Percentiles rank a stretch among this genome's conserved stretches.
Evolutionary conservation across 2,797 vertebrate genomes (phyloP).

Genomic region (Chaenodraco wilsoni): DNA sequence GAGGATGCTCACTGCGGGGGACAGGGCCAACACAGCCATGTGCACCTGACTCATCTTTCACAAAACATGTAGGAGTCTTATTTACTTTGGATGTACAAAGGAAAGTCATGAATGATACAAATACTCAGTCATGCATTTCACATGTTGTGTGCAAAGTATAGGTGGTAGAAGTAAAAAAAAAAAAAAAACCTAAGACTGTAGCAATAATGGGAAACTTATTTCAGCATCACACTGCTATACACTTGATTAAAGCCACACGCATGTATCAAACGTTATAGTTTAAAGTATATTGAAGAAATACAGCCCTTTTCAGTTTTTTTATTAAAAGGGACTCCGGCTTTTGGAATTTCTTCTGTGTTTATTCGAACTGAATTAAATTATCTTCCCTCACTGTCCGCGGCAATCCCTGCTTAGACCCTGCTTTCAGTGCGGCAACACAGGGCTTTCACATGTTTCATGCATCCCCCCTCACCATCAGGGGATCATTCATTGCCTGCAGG

Average conservation of each 20-base stretch:
- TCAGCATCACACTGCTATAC: background rate
- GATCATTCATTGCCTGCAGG: slow-evolving; percentile 14
- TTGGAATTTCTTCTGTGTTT: slow-evolving; percentile 17
- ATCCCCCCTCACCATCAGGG: background rate
- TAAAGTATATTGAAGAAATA: background rate
- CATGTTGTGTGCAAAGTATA: slow-evolving; percentile 1
- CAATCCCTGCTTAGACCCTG: slow-evolving; percentile 36
- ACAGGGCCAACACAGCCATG: background rate
- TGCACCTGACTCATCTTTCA: background rate
- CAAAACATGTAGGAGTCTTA: slow-evolving; percentile 4
- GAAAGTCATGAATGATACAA: background rate
- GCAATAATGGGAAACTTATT: slow-evolving; percentile 7
- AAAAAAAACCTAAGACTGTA: background rate
- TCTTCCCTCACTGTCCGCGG: slow-evolving; percentile 37
- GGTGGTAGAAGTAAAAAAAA: background rate
- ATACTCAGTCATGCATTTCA: background rate
- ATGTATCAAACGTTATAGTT: background rate
- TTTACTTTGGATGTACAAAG: background rate
- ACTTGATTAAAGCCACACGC: background rate
- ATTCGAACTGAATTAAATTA: slow-evolving; percentile 44
- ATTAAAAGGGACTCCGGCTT: background rate
- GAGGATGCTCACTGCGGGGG: slow-evolving; percentile 16
- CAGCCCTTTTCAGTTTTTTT: background rate
- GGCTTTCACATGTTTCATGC: slow-evolving; percentile 8
- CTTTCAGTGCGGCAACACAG: slow-evolving; percentile 21